Base-by-base conservation (phyloP, 2,113 vertebrate genomes). In the Marcusenius ussheri region DNA sequence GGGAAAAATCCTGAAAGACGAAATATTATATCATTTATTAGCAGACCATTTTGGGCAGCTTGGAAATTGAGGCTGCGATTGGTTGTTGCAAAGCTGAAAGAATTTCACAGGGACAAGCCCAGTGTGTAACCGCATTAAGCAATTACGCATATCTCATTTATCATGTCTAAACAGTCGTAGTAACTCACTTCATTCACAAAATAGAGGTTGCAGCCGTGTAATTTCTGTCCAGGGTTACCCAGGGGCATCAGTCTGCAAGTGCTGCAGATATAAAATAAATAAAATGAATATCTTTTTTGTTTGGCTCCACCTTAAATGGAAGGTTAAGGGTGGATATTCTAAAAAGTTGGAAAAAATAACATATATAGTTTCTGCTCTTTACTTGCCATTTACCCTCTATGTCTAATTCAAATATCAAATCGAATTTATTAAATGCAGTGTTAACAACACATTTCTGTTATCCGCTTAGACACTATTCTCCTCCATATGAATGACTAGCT, bases 141-240 rank as follows among this genome's bases (percentile, higher is more conserved):
- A 27, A 17, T 50, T 21, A 51, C 21, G 50, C 62, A 66, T 62
- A 62, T 70, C 27, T 70, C n/a, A 31, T 51, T 50, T 50, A n/a
- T 50, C 10, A 3, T 47, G 19, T 56, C 5, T 87, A 53, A 21
- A 19, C 13, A 39, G 31, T 87, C 27, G 8, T 15, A n/a, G 27
- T 17, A 51, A 92, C 93, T 93, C 91, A 95, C 93, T 24, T 13
- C 0, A 0, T 83, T 35, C 50, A 89, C 53, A 92, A 94, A 96
- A 88, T 86, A 46, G 83, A 96, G 62, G 56, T 85, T 93, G 91
- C 96, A 96, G 89, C 92, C 89, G 53, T 90, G 88, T 9, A 80
- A 50, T 70, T 88, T 53, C 42, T 89, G 27, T 24, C 24, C 8
- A 0, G 53, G 80, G 85, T 6, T 7, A 1, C 47, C 84, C 47